Evolutionary conservation across 2,113 vertebrate species (phyloP).

Genomic region (Mionectes macconnelli): DNA sequence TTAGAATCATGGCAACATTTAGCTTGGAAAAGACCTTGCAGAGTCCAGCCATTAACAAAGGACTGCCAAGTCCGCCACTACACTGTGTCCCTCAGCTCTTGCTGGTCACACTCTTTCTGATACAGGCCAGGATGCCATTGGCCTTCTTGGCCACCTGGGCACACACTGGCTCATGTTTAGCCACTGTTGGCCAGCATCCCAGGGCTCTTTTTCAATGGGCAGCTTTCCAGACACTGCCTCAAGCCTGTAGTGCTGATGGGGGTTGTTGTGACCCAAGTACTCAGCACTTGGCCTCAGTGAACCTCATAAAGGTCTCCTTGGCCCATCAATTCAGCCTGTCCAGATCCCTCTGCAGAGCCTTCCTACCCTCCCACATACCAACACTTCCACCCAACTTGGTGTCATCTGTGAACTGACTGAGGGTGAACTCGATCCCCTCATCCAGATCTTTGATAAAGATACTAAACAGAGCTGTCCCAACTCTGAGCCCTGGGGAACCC

Average conservation of each 20-base stretch:
- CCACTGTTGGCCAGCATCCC: neutral
- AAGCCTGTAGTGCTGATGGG: too few species aligned
- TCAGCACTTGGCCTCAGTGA: fast-evolving
- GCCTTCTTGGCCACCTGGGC: neutral
- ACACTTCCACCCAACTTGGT: neutral
- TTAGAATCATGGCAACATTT: neutral
- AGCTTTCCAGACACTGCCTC: neutral
- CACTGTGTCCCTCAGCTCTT: neutral
- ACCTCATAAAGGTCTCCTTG: fast-evolving
- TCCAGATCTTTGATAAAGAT: neutral
- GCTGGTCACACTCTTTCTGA: neutral
- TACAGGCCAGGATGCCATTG: fast-evolving
- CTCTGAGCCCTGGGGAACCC: neutral
- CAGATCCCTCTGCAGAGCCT: neutral
- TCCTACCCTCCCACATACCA: neutral
- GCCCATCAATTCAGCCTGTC: fast-evolving
- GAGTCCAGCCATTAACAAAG: neutral
- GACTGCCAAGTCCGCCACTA: neutral
- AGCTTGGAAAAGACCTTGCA: neutral
- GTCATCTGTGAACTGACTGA: neutral
- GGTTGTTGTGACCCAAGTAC: neutral
- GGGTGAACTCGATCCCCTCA: neutral
- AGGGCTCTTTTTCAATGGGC: fast-evolving
- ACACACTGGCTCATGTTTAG: neutral
- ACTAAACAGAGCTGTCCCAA: neutral